Evolutionary conservation across 2,113 vertebrate species (phyloP).

Genomic region (Mystacornis crossleyi): DNA sequence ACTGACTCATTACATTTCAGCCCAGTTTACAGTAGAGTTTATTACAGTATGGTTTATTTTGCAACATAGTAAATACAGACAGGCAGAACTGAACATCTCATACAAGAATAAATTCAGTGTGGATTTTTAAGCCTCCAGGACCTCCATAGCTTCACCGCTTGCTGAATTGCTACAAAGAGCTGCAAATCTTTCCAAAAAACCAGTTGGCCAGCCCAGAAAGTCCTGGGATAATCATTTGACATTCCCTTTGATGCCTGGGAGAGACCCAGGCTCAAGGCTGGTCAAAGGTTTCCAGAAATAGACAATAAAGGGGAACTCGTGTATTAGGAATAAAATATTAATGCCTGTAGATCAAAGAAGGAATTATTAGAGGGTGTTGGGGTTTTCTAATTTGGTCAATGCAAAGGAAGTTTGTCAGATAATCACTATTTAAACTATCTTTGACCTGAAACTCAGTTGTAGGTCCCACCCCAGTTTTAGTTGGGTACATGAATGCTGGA

Average conservation of each 20-base stretch:
- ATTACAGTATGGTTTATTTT: background rate
- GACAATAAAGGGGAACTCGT: background rate
- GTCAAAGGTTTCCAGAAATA: background rate
- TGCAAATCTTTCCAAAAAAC: background rate
- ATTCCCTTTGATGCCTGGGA: background rate
- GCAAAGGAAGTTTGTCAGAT: background rate
- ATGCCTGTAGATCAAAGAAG: background rate
- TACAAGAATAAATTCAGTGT: background rate
- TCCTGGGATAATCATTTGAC: background rate
- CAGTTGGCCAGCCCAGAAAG: background rate
- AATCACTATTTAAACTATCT: background rate
- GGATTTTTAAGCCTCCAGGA: background rate
- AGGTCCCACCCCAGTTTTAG: background rate
- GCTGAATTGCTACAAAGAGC: background rate
- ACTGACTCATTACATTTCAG: background rate
- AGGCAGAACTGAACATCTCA: background rate
- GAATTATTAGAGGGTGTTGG: background rate
- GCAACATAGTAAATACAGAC: background rate
- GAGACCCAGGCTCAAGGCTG: accelerated
- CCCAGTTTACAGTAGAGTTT: background rate
- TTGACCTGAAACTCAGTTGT: background rate
- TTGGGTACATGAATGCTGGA: background rate
- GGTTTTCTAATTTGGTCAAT: background rate
- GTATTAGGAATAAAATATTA: background rate
- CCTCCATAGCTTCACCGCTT: background rate